A percentile compares a stretch with the other conserved stretches of the same genome.
Evolutionary conservation across 2,797 vertebrate genomes (phyloP).

Genomic region (Crocodylus rhombifer): DNA sequence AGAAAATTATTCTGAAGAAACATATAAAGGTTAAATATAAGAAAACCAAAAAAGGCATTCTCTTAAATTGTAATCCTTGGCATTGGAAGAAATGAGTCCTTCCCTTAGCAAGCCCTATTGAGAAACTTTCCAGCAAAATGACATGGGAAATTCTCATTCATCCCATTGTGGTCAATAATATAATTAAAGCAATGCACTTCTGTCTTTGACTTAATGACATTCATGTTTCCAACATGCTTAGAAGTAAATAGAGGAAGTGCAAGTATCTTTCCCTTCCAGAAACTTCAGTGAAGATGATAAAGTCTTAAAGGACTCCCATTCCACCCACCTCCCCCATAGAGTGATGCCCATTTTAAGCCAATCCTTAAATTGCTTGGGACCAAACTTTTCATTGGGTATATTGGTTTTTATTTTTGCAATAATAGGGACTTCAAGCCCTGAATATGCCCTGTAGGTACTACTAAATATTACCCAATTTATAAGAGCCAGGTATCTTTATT

Average conservation of each 20-base stretch:
- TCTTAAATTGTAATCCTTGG: no score
- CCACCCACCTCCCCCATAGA: neutral
- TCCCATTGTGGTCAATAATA: no score
- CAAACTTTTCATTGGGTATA: neutral
- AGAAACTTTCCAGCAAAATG: no score
- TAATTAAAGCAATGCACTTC: no score
- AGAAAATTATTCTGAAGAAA: no score
- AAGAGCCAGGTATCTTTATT: neutral
- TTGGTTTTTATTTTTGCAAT: neutral
- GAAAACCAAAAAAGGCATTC: no score
- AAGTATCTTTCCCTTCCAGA: neutral
- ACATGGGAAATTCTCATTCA: no score
- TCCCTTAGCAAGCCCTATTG: no score
- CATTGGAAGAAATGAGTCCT: no score
- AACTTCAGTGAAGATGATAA: neutral
- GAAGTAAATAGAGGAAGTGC: neutral
- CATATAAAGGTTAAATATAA: no score
- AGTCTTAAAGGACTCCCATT: neutral
- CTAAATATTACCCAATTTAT: neutral
- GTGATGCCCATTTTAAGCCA: neutral
- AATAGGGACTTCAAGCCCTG: neutral
- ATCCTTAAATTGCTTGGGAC: neutral
- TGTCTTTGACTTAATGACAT: neutral
- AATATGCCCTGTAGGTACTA: neutral
- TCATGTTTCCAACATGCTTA: neutral